Evolutionary conservation across 2,888 invertebrate species (phyloP).

Genomic region (Mactromeris polynyma): DNA sequence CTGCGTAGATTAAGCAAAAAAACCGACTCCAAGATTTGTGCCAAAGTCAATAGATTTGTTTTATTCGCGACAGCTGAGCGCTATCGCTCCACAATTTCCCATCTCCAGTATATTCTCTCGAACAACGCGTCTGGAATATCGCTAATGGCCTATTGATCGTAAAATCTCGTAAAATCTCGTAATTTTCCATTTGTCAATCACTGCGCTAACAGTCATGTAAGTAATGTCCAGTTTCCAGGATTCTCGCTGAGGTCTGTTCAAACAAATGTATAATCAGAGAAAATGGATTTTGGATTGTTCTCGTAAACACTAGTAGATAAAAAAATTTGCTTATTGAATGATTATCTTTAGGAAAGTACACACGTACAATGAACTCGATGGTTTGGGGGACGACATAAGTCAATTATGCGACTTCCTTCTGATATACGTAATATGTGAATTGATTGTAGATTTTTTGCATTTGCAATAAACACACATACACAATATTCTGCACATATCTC

Average conservation of each 20-base stretch:
- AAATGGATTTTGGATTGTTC: not conserved
- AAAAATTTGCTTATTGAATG: not conserved
- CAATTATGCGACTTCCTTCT: no score
- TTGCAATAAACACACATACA: no score
- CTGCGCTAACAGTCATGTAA: constrained; percentile 29
- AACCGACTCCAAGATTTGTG: constrained; percentile 9
- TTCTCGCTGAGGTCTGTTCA: constrained; percentile 20
- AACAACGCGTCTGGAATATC: constrained; percentile 27
- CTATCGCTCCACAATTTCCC: not conserved
- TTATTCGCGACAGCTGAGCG: constrained; percentile 16
- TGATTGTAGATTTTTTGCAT: no score
- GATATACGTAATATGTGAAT: no score
- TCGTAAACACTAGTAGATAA: not conserved
- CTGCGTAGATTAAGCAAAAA: constrained; percentile 26
- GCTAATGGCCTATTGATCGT: constrained; percentile 45
- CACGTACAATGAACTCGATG: no score
- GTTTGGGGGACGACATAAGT: no score
- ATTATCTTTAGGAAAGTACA: not conserved
- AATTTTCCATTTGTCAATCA: constrained; percentile 50
- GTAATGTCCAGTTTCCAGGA: constrained; percentile 39
- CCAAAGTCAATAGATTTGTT: constrained; percentile 42
- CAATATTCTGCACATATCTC: no score
- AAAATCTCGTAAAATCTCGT: constrained; percentile 35
- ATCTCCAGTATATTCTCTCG: not conserved
- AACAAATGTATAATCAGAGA: constrained; percentile 23